Evolutionary conservation across 2,888 invertebrate species (phyloP).

Genomic region (Drosophila pullipes): DNA sequence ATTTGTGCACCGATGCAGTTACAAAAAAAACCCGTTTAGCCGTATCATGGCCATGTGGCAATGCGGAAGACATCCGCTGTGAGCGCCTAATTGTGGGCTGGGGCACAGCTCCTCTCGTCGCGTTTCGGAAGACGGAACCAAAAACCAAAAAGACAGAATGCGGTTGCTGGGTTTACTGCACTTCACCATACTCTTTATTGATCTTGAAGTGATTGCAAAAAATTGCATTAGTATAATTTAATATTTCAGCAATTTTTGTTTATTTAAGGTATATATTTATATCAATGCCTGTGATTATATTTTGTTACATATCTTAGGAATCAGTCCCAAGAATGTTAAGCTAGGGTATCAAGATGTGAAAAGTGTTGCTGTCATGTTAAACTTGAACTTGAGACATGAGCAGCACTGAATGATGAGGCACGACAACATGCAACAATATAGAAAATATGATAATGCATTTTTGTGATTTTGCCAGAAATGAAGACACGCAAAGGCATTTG

Average conservation of each 20-base stretch:
- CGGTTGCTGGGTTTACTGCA: neutral
- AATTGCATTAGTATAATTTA: neutral
- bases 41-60: constrained; percentile 48
- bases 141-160: constrained; percentile 22
- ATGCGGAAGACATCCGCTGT: constrained; percentile 64
- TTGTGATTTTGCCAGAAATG: constrained; percentile 36
- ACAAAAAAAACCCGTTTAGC: constrained; percentile 56
- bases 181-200: constrained; percentile 22
- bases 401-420: constrained; percentile 32
- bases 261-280: neutral
- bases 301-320: neutral
- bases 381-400: constrained; percentile 75
- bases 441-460: constrained; percentile 31
- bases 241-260: neutral
- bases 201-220: too few relatives aligned
- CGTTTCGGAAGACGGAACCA: constrained; percentile 73
- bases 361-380: constrained; percentile 31
- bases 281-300: neutral
- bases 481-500: constrained; percentile 34
- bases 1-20: constrained; percentile 9
- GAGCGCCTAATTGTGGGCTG: constrained; percentile 66
- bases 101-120: constrained; percentile 35
- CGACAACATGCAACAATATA: constrained; percentile 55
- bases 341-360: constrained; percentile 4
- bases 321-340: neutral